Base-by-base conservation (phyloP, 2,797 vertebrate genomes). In the Lagorchestes hirsutus region DNA sequence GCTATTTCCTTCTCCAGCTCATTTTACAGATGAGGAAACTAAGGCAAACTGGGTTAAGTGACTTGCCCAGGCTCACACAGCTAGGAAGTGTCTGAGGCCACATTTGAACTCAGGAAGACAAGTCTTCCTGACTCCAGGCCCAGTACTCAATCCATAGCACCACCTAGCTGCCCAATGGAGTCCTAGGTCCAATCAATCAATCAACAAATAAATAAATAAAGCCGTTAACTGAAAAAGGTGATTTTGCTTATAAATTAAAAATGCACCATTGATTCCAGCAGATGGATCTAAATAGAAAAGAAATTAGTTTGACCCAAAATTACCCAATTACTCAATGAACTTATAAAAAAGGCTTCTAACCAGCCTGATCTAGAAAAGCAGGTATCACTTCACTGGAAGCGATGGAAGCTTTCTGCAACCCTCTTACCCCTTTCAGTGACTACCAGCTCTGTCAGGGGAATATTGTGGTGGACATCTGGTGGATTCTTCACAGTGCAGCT, bases 401-500 rank as follows among this genome's bases (percentile, higher is more conserved):
- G 74, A 40, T 28, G 55, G 62, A 55, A 91, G 62, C 14, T 24
- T n/a, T 40, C 2, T 12, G 54, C 13, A 0, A 54, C 16, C 18
- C 28, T 27, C 98, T 98, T 98, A 99, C 99, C 98, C 95, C 99
- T 98, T 34, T 99, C 99, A 0, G 98, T 99, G 91, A 99, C 99
- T 0, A 98, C 98, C 93, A 99, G 99, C 29, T 98, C 95, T 0
- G 98, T 99, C 97, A 99, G 98, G 1, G 98, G 99, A 0, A 99
- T 99, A 46, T 98, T 98, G 24, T 99, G 99, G n/a, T 99, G 99
- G 95, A 99, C 99, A 0, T 99, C 99, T 0, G 99, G 99, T 10
- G 99, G 99, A 94, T 99, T 99, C 98, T 99, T 99, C 97, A 99
- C 99, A 0, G 98, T 98, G 98, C 99, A 99, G 52, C 98, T 98